These are phyloP conservation scores for Bacillus rossius DNA, from an alignment of 1,140 invertebrate genomes.

Conservation along the genomic window DNA sequence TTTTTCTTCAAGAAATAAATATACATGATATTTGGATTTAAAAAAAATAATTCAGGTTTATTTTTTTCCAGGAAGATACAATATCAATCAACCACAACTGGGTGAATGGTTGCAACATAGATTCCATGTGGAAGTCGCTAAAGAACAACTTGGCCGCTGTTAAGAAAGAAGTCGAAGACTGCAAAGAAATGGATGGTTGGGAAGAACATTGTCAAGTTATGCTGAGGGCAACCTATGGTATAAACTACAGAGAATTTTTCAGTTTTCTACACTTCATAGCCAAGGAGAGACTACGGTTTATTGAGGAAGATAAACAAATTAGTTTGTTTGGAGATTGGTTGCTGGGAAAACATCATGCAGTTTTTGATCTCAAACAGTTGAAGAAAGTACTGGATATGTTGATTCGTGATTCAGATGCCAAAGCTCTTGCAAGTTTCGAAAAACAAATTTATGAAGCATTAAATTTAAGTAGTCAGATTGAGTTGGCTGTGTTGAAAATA, in stretches of 20 bases:
- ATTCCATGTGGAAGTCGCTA: constrained; percentile 64
- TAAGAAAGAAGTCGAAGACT: constrained; percentile 72
- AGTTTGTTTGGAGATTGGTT: constrained; percentile 36
- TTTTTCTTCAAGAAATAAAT: too few species aligned
- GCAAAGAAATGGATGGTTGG: constrained; percentile 63
- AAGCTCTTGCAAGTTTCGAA: constrained; percentile 40
- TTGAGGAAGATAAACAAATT: constrained; percentile 28
- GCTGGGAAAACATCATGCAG: constrained; percentile 42
- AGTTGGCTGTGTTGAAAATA: constrained; percentile 18
- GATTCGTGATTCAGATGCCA: constrained; percentile 34
- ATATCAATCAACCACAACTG: constrained; percentile 98
- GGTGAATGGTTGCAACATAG: constrained; percentile 88
- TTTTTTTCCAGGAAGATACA: constrained; percentile 65
- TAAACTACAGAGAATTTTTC: constrained; percentile 69
- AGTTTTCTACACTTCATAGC: constrained; percentile 60
- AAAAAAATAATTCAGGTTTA: too few species aligned
- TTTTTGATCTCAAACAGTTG: constrained; percentile 44
- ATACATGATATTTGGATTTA: too few species aligned
- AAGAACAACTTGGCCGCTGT: constrained; percentile 59
- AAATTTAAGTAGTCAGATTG: constrained; percentile 24
- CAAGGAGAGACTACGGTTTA: constrained; percentile 42
- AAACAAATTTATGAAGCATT: constrained; percentile 21
- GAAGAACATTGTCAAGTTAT: constrained; percentile 70
- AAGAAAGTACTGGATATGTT: constrained; percentile 39
- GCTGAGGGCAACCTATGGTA: constrained; percentile 74